Percentiles rank a stretch among this genome's conserved stretches.
These are phyloP conservation scores for Sinhomidia bicolor DNA, from an alignment of 2,888 invertebrate species.

Conservation along the genomic window DNA sequence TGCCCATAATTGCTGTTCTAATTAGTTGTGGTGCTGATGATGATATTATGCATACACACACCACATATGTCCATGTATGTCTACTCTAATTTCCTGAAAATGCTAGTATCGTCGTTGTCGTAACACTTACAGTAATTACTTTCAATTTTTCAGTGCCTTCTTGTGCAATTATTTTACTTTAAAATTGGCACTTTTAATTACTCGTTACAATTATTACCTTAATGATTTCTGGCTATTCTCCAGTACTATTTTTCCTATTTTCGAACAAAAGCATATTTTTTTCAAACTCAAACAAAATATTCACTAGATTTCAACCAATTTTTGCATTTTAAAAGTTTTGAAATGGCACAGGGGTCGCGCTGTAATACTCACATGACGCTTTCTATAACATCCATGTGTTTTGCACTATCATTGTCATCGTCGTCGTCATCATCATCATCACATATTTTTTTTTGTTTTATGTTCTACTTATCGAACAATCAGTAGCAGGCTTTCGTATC, in stretches of 20 bases:
- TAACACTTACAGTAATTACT: background rate
- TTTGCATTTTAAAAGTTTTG: too few relatives aligned
- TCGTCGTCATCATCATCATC: background rate
- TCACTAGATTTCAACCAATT: too few relatives aligned
- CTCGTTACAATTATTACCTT: too few relatives aligned
- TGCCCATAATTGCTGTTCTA: background rate
- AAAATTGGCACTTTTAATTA: too few relatives aligned
- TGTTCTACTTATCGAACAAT: conserved; percentile 39
- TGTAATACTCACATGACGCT: conserved; percentile 15
- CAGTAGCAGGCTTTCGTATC: background rate
- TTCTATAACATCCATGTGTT: conserved; percentile 37
- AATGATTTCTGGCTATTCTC: too few relatives aligned
- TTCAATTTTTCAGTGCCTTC: background rate
- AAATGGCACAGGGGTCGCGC: background rate
- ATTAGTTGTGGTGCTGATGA: background rate
- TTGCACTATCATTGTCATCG: conserved; percentile 15
- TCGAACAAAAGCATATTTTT: too few relatives aligned
- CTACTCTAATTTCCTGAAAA: too few relatives aligned
- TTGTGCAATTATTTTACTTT: background rate
- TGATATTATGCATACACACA: too few relatives aligned
- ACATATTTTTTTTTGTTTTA: conserved; percentile 22
- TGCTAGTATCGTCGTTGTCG: too few relatives aligned
- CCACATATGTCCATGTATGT: too few relatives aligned
- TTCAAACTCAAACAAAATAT: too few relatives aligned
- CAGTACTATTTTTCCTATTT: too few relatives aligned